phyloP scores from a whole-genome alignment of 2,797 vertebrate genomes.

The Adrianichthys oophorus region DNA sequence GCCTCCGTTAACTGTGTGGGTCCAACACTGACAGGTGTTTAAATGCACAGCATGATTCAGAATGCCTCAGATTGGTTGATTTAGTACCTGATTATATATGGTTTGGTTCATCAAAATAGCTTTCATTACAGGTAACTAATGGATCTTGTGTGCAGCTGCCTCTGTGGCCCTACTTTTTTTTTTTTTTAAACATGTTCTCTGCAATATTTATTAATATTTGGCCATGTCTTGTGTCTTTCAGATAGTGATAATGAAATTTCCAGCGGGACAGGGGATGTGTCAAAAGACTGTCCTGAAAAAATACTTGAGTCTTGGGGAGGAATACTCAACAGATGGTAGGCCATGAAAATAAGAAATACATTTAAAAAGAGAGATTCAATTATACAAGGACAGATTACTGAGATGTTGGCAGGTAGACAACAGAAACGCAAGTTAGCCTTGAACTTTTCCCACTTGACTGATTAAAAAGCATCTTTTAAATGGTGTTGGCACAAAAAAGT shows the following conservation, averaged over 20 bases:
- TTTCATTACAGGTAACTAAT: not conserved
- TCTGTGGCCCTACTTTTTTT: not conserved
- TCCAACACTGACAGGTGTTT: slow-evolving; percentile 33
- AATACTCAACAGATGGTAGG: slow-evolving; percentile 93
- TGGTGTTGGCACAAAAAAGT: slow-evolving; percentile 22
- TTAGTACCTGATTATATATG: slow-evolving; percentile 7
- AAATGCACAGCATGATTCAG: slow-evolving; percentile 12
- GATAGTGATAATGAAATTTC: slow-evolving; percentile 97
- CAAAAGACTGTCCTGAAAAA: slow-evolving; percentile 98
- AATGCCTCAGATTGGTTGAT: slow-evolving; percentile 11
- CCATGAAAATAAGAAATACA: not conserved
- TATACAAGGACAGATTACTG: not conserved
- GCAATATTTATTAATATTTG: not conserved
- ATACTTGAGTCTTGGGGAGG: slow-evolving; percentile 97
- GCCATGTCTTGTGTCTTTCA: slow-evolving; percentile 52
- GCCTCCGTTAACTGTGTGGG: slow-evolving; percentile 27
- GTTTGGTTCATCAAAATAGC: slow-evolving; percentile 6
- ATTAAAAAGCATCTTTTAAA: too few relatives aligned
- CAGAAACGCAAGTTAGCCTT: too few relatives aligned
- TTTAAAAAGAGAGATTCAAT: not conserved
- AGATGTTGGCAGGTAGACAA: not conserved
- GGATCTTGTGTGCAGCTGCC: not conserved
- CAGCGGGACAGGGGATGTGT: slow-evolving; percentile 97
- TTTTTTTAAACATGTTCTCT: too few relatives aligned
- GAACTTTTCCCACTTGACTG: too few relatives aligned